Conservation (phyloP, 30 jellyfish, hydroid and myxozoan genomes). For the Chrysaora quinquecirrha region DNA sequence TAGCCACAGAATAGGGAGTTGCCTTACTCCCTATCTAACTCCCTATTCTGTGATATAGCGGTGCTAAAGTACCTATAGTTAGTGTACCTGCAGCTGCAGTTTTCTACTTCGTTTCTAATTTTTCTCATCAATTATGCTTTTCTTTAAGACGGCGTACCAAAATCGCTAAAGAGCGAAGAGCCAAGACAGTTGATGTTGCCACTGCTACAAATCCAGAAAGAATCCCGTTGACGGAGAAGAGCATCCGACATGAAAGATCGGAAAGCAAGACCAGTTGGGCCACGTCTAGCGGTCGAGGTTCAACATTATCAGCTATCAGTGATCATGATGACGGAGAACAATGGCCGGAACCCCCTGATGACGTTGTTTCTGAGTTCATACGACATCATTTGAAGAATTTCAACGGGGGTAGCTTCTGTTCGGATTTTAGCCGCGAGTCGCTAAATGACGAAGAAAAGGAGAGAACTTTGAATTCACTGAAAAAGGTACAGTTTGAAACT, state of each 20-base stretch:
- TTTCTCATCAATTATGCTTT: too few species aligned
- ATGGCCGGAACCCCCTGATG: constrained; percentile 81
- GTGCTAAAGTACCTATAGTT: too few species aligned
- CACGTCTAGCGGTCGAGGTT: constrained; percentile 75
- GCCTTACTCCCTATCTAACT: too few species aligned
- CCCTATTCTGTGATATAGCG: too few species aligned
- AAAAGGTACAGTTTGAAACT: constrained; percentile 28
- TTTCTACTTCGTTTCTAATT: too few species aligned
- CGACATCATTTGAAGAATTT: constrained; percentile 63
- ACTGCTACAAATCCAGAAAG: constrained; percentile 45
- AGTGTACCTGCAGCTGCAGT: too few species aligned
- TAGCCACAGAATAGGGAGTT: too few species aligned
- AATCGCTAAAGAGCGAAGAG: constrained; percentile 46
- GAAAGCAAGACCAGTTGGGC: constrained; percentile 54
- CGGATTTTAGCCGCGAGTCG: constrained; percentile 45
- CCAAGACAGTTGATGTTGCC: constrained; percentile 54
- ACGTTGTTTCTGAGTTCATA: constrained; percentile 55
- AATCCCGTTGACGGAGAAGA: constrained; percentile 30
- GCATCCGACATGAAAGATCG: constrained; percentile 35
- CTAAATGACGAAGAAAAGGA: not conserved
- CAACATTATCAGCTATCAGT: constrained; percentile 44
- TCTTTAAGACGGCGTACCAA: constrained; percentile 58
- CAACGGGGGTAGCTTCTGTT: constrained; percentile 52
- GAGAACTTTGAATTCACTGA: constrained; percentile 20
- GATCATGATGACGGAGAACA: constrained; percentile 58